phyloP scores from a whole-genome alignment of 2,113 vertebrate genomes.

The Menura novaehollandiae region DNA sequence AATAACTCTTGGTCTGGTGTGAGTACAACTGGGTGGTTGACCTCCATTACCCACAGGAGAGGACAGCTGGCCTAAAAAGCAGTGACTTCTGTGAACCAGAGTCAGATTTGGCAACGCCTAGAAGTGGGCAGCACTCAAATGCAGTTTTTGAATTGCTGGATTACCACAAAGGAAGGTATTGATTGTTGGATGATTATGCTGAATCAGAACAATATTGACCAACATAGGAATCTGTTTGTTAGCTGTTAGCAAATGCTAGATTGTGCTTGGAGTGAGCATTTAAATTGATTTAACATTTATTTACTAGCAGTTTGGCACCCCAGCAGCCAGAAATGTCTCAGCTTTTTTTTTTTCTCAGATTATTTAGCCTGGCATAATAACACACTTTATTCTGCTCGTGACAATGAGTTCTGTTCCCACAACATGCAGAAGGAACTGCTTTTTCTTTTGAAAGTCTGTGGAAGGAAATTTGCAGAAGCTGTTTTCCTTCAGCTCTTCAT shows the following conservation, averaged over 20 bases:
- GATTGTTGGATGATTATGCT: neutral
- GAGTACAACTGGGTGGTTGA: neutral
- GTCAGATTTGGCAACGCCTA: neutral
- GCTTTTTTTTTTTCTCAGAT: neutral
- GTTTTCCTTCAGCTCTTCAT: neutral
- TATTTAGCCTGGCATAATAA: neutral
- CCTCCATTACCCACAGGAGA: neutral
- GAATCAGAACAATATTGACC: neutral
- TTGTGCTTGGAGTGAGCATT: neutral
- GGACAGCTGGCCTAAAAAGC: neutral
- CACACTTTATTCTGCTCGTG: neutral
- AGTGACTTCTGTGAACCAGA: neutral
- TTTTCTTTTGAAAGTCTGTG: neutral
- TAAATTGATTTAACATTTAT: neutral
- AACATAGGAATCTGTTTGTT: neutral
- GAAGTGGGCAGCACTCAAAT: neutral
- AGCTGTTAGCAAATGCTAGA: neutral
- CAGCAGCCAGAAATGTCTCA: neutral
- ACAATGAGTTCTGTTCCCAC: neutral
- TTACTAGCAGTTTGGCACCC: neutral
- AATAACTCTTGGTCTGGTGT: neutral
- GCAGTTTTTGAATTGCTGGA: neutral
- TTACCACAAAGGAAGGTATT: neutral
- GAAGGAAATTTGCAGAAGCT: neutral
- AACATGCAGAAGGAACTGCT: neutral